Base-by-base conservation (phyloP, 2,113 vertebrate species). In the Zeus faber region DNA sequence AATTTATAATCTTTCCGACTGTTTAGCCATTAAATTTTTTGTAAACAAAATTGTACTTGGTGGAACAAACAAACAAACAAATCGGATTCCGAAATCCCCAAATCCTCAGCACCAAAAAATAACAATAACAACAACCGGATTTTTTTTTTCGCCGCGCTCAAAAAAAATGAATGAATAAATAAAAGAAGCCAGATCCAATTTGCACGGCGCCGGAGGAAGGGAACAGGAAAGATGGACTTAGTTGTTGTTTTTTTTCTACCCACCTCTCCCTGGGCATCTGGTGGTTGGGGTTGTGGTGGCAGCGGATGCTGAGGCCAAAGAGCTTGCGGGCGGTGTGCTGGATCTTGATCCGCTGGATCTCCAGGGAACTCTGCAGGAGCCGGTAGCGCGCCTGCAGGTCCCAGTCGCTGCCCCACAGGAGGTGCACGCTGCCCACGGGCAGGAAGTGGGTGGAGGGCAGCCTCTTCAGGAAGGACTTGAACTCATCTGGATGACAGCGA, bases 261-360 rank as follows among this genome's bases (percentile, higher is more conserved):
- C 87, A 99, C 97, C 97, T 97, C 88, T 99, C 96, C 89, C 94
- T 90, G 82, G 97, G 96, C 90, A 96, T 93, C 90, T 99, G 97
- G 89, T 98, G 95, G 90, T 93, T 98, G 41, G 97, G 96, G 27
- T 99, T 99, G 89, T 98, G 95, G 74, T 93, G 94, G 74, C 97
- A 99, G 39, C 95, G 95, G 76, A 98, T 91, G 24, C 97, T 98
- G 80, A 99, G 95, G 70, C 95, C 90, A 40, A 98, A 99, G 47
- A 99, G 94, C 85, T 98, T 98, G 72, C 97, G 93, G 62, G 97
- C 95, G 0, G 95, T 97, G 63, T 92, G 93, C 51, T 97, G 96
- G 64, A 98, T 97, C 89, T 98, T 98, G 70, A 94, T 91, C 27
- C 92, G 88, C 69, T 97, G 94, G 44, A 89, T 88, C 85, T 98